Base-by-base conservation (phyloP, 1,140 invertebrate genomes). In the Rhopalosiphum padi region DNA sequence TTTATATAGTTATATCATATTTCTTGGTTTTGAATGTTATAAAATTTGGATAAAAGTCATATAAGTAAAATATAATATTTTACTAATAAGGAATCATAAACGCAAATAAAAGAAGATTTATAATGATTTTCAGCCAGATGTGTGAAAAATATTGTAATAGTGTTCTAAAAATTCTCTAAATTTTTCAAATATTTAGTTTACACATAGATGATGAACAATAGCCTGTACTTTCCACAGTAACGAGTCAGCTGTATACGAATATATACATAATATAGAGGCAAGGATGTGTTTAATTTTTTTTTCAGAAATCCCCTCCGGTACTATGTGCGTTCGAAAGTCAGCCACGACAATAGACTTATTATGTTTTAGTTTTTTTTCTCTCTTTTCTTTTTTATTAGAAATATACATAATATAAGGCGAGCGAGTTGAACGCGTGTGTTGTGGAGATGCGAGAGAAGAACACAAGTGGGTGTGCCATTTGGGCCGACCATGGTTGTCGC, bases 301-400 rank as follows among this genome's bases (percentile, higher is more conserved):
- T 91, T 48, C 48, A 53, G 46, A 92, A 82, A 92, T 85, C 68
- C 68, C 77, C 91, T 92, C 91, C 91, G 91, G 91, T 92, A 53
- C 5, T 91, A 23, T 83, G 48, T 82, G 23, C 23, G 88, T 90
- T 90, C n/a, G 91, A 92, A 92, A 92, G 91, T 92, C 91, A 30
- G 48, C 77, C 11, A 48, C 48, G 43, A 92, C 91, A 92, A 92
- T 83, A 92, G 91, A 92, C 91, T 92, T 92, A 92, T 92, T 92
- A 92, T 92, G 82, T 92, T 92, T 92, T 92, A 30, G 82, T 53
- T 85, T 48, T 92, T 92, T 92, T 91, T 91, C 22, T 48, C 22
- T 83, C 43, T 77, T 82, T 48, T 77, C 46, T 48, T 91, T 51
- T 85, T 51, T 92, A 83, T 92, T 85, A 83, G 68, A 85, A 92